Percentiles rank a stretch among this genome's conserved stretches.
Evolutionary conservation across 2,888 invertebrate genomes (phyloP).

Genomic region (Polydrusus tereticollis): DNA sequence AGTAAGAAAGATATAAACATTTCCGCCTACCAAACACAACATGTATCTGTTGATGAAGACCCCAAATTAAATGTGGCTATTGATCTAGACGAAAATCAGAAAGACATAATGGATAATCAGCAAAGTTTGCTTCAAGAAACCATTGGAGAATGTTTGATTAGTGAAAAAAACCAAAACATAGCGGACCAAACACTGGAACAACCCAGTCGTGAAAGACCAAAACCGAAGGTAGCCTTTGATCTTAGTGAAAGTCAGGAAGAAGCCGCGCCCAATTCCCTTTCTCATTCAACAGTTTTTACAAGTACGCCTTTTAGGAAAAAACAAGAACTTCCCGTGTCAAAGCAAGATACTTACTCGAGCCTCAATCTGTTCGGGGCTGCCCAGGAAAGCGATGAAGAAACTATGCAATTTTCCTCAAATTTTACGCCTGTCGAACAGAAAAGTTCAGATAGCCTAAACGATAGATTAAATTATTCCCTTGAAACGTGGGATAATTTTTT

Average conservation of each 20-base stretch:
- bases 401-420: constrained; percentile 43
- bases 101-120: neutral
- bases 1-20: no score
- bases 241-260: constrained; percentile 60
- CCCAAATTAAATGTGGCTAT: no score
- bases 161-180: neutral
- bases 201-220: neutral
- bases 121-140: neutral
- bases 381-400: constrained; percentile 47
- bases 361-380: constrained; percentile 51
- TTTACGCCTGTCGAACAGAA: constrained; percentile 23
- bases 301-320: constrained; percentile 58
- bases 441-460: constrained; percentile 32
- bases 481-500: constrained; percentile 67
- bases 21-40: no score
- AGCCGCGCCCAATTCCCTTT: constrained; percentile 60
- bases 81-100: neutral
- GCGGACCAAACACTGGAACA: constrained; percentile 8
- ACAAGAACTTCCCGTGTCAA: constrained; percentile 41
- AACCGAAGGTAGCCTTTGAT: constrained; percentile 57
- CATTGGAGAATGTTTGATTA: neutral
- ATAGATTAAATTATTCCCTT: constrained; percentile 62
- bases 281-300: constrained; percentile 58
- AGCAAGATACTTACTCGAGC: constrained; percentile 51
- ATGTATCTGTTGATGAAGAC: no score